Evolutionary conservation across 23 tunicate genomes (phyloP), one percentile per base, ranked within the genome.

Genomic region (Halocynthia aurantium): DNA sequence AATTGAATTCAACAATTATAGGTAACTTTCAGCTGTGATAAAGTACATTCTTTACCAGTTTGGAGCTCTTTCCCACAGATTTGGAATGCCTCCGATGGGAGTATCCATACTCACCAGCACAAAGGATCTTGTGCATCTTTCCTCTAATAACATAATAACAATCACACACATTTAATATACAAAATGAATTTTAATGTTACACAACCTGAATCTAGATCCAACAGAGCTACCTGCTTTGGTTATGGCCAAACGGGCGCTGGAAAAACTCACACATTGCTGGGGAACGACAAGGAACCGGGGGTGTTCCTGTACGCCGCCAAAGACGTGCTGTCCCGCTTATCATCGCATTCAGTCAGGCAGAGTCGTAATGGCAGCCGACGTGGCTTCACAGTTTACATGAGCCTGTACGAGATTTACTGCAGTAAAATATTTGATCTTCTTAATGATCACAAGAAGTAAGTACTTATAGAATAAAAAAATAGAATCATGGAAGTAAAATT

Each of bases 241-340:
- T 74, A 74, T 55, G 78, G 78, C 10, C 78, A 74, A 55, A 74
- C 78, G 4, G 78, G 78, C 8, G 78, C 78, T 10, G 78, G 78
- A 8, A 74, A 74, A 53, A 74, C 78, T 8, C 78, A 74, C 62
- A 74, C 78, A 13, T 44, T 74, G n/a, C 19, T 74, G 8, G 78
- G 78, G 18, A 63, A 74, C 31, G 78, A 74, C 18, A 13, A 62
- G 10, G 78, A 74, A 74, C 9, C 58, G 8, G 78, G 78, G 8
- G 78, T 74, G 50, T 74, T 74, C 19, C 56, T 74, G 49, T 53
- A 74, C 4, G 78, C 78, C 31, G 78, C 78, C 31, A 54, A 55
- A 17, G 78, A 74, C 31, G 57, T 74, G 53, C 62, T 74, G 55
- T 74, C 78, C 31, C 78, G 78, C 0, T 74, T 74, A 17, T 19